phyloP scores from a whole-genome alignment of 2,888 invertebrate species.

The Gisinianus flammeolus region DNA sequence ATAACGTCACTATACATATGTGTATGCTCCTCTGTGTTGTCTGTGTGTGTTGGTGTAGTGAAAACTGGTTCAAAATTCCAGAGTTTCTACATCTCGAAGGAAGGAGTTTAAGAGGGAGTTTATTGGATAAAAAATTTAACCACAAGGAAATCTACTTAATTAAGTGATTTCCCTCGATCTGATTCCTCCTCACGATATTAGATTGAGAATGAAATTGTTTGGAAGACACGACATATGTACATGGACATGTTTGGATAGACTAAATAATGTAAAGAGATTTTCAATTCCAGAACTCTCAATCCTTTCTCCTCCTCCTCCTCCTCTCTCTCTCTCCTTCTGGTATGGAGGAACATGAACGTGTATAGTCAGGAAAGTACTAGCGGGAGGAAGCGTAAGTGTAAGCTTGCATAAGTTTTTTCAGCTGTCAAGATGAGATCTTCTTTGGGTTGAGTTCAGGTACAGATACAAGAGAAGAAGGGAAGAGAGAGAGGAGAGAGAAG shows the following conservation, averaged over 20 bases:
- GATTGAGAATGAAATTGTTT: constrained; percentile 27
- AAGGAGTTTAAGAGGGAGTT: neutral
- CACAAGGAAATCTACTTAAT: constrained; percentile 26
- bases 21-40: no score
- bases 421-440: constrained; percentile 12
- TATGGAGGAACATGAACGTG: neutral
- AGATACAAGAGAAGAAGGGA: neutral
- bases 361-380: neutral
- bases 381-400: neutral
- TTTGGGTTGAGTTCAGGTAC: neutral
- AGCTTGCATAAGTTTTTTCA: constrained; percentile 15
- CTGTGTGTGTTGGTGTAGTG: no score
- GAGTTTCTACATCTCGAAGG: no score
- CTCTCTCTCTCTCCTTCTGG: no score
- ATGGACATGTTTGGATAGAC: neutral
- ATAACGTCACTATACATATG: no score
- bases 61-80: no score
- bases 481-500: constrained; percentile 7
- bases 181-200: neutral
- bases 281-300: neutral
- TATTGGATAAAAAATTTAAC: constrained; percentile 24
- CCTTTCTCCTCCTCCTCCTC: neutral
- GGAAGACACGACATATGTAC: constrained; percentile 2
- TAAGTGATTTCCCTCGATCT: constrained; percentile 23
- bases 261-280: constrained; percentile 23